phyloP scores from a whole-genome alignment of 2,113 vertebrate genomes.

The Cinclus cinclus region DNA sequence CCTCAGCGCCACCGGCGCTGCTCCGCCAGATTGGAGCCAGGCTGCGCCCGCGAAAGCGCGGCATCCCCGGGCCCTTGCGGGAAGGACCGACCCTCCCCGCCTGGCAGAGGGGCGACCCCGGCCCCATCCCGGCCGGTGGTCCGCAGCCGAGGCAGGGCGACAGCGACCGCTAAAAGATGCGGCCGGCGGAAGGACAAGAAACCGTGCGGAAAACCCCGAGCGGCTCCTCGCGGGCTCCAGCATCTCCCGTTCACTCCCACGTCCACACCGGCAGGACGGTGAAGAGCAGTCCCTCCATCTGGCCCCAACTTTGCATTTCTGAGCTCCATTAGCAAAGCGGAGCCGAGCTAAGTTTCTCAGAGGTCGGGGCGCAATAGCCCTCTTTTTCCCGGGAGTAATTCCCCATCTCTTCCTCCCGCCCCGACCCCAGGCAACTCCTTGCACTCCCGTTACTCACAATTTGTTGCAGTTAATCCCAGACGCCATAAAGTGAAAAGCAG shows the following conservation, averaged over 20 bases:
- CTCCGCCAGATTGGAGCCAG: not conserved
- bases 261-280: not conserved
- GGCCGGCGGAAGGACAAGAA: not conserved
- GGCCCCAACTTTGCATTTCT: not conserved
- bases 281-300: not conserved
- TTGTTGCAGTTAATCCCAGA: conserved; percentile 71
- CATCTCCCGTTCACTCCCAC: not conserved
- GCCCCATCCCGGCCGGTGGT: not conserved
- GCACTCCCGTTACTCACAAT: conserved; percentile 70
- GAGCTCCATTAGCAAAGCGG: not conserved
- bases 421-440: not conserved
- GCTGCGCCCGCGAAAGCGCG: not conserved
- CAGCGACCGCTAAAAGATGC: not conserved
- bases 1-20: not conserved
- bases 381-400: not conserved
- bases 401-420: too few species aligned
- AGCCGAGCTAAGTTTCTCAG: not conserved
- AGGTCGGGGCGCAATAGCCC: not conserved
- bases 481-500: conserved; percentile 66
- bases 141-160: not conserved
- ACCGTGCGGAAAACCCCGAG: not conserved
- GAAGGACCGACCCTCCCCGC: not conserved
- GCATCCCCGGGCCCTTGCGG: not conserved
- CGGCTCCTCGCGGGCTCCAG: not conserved
- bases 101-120: not conserved